phyloP scores from a whole-genome alignment of 2,113 vertebrate species.

The Brachypodius melanocephalos region DNA sequence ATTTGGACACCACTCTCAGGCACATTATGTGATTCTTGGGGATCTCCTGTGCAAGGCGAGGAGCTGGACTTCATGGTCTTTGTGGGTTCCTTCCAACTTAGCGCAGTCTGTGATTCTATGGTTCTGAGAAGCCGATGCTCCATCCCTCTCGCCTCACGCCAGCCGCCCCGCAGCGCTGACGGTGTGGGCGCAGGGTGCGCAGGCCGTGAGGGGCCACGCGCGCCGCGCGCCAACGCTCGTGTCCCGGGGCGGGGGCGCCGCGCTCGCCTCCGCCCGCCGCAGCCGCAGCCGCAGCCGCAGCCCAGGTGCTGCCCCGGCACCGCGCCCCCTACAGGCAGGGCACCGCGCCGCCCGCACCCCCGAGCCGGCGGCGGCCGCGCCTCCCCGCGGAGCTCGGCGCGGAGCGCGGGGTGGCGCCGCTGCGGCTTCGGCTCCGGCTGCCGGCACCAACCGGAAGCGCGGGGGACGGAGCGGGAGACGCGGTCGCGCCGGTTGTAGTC shows the following conservation, averaged over 20 bases:
- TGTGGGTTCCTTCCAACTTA: neutral
- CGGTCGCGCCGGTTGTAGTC: neutral
- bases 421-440: neutral
- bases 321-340: neutral
- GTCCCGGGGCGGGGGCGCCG: neutral
- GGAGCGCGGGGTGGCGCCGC: neutral
- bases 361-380: no score
- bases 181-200: rapidly evolving
- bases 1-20: neutral
- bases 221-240: rapidly evolving
- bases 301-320: no score
- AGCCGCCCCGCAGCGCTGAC: neutral
- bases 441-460: neutral
- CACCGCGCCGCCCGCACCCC: neutral
- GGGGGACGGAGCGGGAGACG: neutral
- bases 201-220: neutral
- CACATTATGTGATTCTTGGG: neutral
- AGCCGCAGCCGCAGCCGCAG: no score
- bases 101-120: neutral
- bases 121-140: neutral
- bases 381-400: neutral
- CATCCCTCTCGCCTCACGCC: neutral
- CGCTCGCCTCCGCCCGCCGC: neutral
- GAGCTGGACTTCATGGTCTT: neutral
- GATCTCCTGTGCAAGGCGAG: neutral